Conservation (phyloP, 2,888 invertebrate species). For the Sinodicranocentrus sp. region DNA sequence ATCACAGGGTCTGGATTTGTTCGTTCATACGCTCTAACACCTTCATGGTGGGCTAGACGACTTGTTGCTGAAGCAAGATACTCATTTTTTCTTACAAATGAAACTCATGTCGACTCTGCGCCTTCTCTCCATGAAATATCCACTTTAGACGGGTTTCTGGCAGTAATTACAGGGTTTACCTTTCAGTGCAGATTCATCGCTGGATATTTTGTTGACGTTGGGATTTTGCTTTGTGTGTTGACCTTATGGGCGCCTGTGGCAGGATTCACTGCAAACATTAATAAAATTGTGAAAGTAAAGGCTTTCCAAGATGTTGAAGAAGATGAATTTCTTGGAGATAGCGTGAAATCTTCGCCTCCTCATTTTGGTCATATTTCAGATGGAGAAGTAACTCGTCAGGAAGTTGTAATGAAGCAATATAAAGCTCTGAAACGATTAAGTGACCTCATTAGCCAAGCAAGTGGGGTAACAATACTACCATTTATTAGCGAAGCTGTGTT, state of each 20-base stretch:
- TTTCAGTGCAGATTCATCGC: constrained; percentile 52
- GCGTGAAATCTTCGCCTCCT: background rate
- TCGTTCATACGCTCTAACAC: constrained; percentile 22
- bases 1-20: constrained; percentile 54
- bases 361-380: background rate
- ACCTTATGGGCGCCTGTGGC: constrained; percentile 54
- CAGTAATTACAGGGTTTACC: constrained; percentile 31
- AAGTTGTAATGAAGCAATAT: constrained; percentile 43
- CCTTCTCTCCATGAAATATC: constrained; percentile 28
- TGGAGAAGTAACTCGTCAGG: constrained; percentile 3
- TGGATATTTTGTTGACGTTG: constrained; percentile 50
- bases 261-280: constrained; percentile 34
- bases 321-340: background rate
- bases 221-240: constrained; percentile 38
- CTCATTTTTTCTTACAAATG: constrained; percentile 50
- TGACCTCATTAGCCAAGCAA: constrained; percentile 39
- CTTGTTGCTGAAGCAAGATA: constrained; percentile 60
- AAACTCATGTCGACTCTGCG: constrained; percentile 27
- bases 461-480: constrained; percentile 46
- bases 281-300: constrained; percentile 13
- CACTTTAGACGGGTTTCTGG: constrained; percentile 28
- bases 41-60: constrained; percentile 41
- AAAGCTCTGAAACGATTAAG: constrained; percentile 47
- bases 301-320: background rate
- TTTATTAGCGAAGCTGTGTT: constrained; percentile 58